Base-by-base conservation (phyloP, 30 jellyfish, hydroid and myxozoan genomes). In the Morbakka virulenta region DNA sequence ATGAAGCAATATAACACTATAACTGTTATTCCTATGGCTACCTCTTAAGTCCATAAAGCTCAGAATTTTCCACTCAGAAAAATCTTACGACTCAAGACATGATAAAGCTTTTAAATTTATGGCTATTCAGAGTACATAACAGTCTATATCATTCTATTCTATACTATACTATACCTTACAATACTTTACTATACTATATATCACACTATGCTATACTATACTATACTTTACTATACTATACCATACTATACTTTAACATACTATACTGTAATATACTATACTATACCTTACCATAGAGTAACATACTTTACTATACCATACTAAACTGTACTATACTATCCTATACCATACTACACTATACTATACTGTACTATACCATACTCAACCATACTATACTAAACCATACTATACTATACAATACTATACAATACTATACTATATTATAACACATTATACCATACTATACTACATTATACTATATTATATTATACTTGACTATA, bases 161-260 rank as follows among this genome's bases (percentile, higher is more conserved):
- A 57, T 57, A 57, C 26, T 57, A 57, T 4, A 57, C 71, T 4
- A 57, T 22, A 57, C 71, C 22, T 4, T 57, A 57, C 26, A 4
- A 57, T 22, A 13, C 71, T 57, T 4, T 57, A 57, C 71, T 57
- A 22, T 57, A 57, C 26, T 57, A 57, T 22, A 57, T 22, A 57
- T 26, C 22, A 22, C 31, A 57, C 71, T 57, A 57, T 57, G 22
- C 71, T 57, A 57, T 57, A 57, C 71, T 57, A 57, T 22, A 57
- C 71, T 24, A 57, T 22, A 4, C 71, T 57, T 6, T 22, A 57
- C 71, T 57, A 57, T 4, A 57, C 26, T 11, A 57, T 22, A 57
- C 71, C 22, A 57, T 22, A 57, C 71, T 57, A 22, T 22, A 57
- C 71, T 57, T 11, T 22, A 57, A 11, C 31, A 57, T 57, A 22